Conservation (phyloP, 2,888 invertebrate species). For the Antheraea assamensis region DNA sequence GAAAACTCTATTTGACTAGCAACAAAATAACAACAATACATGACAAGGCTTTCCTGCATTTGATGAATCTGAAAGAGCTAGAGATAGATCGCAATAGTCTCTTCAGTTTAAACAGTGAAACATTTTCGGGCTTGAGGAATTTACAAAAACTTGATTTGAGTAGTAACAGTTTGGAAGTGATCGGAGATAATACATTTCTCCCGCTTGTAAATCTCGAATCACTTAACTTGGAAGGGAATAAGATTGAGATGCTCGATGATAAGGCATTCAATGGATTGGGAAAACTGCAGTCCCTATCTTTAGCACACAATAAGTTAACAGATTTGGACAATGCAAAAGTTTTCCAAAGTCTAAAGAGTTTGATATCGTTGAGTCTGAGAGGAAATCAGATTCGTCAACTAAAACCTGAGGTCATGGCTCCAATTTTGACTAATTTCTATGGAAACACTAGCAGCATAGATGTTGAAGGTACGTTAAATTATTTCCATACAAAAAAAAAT, state of each 20-base stretch:
- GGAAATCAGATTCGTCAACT: slow-evolving; percentile 61
- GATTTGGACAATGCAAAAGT: slow-evolving; percentile 58
- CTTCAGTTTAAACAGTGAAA: slow-evolving; percentile 87
- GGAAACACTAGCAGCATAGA: slow-evolving; percentile 53
- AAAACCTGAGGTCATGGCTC: slow-evolving; percentile 57
- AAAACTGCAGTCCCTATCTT: slow-evolving; percentile 54
- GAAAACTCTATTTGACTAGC: slow-evolving; percentile 89
- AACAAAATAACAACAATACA: slow-evolving; percentile 93
- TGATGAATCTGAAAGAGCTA: slow-evolving; percentile 86
- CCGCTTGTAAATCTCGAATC: slow-evolving; percentile 56
- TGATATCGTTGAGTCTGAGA: slow-evolving; percentile 60
- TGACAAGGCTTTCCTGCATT: slow-evolving; percentile 89
- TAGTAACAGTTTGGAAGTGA: slow-evolving; percentile 87
- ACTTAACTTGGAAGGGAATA: slow-evolving; percentile 67
- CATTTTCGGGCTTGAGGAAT: slow-evolving; percentile 87
- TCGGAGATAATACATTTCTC: slow-evolving; percentile 88
- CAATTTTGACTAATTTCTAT: slow-evolving; percentile 64
- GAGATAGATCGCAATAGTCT: slow-evolving; percentile 90
- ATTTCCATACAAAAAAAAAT: not conserved
- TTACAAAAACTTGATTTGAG: slow-evolving; percentile 87
- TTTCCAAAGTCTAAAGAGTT: slow-evolving; percentile 55
- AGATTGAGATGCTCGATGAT: slow-evolving; percentile 73
- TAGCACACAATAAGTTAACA: slow-evolving; percentile 61
- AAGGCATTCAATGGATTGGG: slow-evolving; percentile 67
- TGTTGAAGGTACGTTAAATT: slow-evolving; percentile 59